Evolutionary conservation across 2,888 invertebrate genomes (phyloP), one percentile per base, ranked within the genome.

Genomic region (Lasioglossum marginatum): DNA sequence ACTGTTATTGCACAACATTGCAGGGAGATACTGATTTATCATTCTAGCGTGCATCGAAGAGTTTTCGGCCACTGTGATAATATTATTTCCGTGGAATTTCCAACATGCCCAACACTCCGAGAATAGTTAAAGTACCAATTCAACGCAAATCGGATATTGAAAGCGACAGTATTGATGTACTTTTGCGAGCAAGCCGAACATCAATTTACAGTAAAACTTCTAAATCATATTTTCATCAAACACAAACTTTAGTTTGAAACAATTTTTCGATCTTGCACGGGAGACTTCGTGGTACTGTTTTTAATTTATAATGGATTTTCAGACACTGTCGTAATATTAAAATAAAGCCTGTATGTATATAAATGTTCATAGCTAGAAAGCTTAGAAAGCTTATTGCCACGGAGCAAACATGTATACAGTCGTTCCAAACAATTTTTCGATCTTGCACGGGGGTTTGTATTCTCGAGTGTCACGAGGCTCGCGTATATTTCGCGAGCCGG

Each of bases 1-100:
- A n/a, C 8, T n/a, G 81, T 14, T 68, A 48, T 79, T 73, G 73
- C 79, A 79, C 66, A 79, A 79, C 73, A 43, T 73, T 82, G 66
- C 79, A 68, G n/a, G 31, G 66, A 73, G 79, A 68, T 72, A 63
- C 63, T 27, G 60, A 73, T 79, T 79, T 73, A 73, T 73, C 79
- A 68, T 63, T 52, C 37, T 2, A 60, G 10, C 71, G 12, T 48
- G 37, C 72, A 72, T 77, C 60, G 31, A 60, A n/a, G 16, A 27
- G 34, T 31, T 1, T 43, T 43, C 37, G 37, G 14, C 23, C 23
- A 37, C 31, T 23, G 40, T 63, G 63, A 31, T 43, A 78, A 71
- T 78, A 48, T 48, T 72, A 81, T 78, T 78, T 23, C 37, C 40
- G 34, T 12, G 40, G n/a, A 45, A 34, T 19, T 23, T 37, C 12